phyloP scores from a whole-genome alignment of 2,113 vertebrate species.

The Rattus norvegicus region DNA sequence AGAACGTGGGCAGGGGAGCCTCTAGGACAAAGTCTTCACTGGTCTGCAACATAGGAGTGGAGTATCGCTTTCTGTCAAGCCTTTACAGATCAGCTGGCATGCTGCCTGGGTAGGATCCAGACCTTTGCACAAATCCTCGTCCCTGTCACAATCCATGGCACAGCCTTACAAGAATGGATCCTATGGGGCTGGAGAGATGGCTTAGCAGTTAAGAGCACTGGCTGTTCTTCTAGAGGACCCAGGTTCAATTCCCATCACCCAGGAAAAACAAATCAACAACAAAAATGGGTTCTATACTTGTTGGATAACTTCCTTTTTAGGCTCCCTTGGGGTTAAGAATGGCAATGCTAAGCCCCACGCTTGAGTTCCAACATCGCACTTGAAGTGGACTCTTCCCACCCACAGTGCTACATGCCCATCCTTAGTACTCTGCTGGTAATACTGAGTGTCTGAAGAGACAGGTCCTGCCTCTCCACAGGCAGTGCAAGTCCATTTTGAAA shows the following conservation, averaged over 20 bases:
- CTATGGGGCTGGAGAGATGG: background rate
- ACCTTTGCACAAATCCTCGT: background rate
- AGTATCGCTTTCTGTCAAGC: slow-evolving; percentile 29
- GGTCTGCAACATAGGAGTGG: background rate
- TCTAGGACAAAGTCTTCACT: background rate
- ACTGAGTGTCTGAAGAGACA: background rate
- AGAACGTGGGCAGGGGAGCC: background rate
- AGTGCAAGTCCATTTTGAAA: background rate
- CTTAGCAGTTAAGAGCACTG: background rate
- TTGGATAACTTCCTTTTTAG: background rate
- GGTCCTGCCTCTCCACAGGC: background rate
- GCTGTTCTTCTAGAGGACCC: background rate
- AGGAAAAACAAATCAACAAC: background rate
- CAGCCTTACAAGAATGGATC: background rate
- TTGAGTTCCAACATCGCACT: background rate
- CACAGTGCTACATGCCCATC: background rate
- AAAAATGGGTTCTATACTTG: background rate
- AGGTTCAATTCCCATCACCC: background rate
- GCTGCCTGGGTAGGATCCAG: background rate
- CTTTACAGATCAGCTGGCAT: background rate
- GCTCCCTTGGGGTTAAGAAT: background rate
- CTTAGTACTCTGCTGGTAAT: slow-evolving; percentile 11
- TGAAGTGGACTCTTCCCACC: background rate
- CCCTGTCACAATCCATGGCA: background rate
- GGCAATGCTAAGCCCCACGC: background rate